phyloP scores from a whole-genome alignment of 2,113 vertebrate genomes.

The Coracopsis vasa region DNA sequence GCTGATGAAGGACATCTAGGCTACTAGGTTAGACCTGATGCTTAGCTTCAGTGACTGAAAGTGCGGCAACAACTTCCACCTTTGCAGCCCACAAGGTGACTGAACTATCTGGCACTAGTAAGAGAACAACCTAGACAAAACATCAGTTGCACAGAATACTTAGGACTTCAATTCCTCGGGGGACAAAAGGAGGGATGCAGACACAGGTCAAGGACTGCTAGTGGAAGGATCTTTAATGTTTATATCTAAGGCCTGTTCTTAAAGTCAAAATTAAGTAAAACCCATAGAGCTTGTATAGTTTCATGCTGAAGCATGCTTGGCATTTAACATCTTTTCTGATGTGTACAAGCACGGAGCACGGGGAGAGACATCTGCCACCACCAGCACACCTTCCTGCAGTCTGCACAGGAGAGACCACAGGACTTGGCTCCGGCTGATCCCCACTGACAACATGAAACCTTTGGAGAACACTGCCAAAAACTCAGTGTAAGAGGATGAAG shows the following conservation, averaged over 20 bases:
- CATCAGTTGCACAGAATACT: background rate
- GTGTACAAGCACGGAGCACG: rapidly evolving
- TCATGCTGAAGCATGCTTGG: rapidly evolving
- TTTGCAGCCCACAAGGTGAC: background rate
- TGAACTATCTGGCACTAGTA: background rate
- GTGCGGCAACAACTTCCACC: background rate
- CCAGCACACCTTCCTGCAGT: background rate
- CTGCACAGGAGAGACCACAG: background rate
- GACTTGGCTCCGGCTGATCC: background rate
- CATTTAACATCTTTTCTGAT: background rate
- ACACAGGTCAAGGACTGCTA: background rate
- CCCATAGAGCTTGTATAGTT: background rate
- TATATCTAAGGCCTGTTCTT: background rate
- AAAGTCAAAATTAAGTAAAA: background rate
- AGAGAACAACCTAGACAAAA: background rate
- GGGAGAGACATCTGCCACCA: background rate
- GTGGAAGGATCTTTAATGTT: background rate
- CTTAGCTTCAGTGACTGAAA: background rate
- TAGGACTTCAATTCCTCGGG: background rate
- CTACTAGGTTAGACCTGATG: background rate
- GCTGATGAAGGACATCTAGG: background rate
- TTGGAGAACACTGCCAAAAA: background rate
- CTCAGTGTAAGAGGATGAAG: background rate
- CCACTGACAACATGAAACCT: background rate
- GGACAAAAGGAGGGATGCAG: background rate